Evolutionary conservation across 2,113 vertebrate species (phyloP), one percentile per base, ranked within the genome.

Genomic region (Perca flavescens): DNA sequence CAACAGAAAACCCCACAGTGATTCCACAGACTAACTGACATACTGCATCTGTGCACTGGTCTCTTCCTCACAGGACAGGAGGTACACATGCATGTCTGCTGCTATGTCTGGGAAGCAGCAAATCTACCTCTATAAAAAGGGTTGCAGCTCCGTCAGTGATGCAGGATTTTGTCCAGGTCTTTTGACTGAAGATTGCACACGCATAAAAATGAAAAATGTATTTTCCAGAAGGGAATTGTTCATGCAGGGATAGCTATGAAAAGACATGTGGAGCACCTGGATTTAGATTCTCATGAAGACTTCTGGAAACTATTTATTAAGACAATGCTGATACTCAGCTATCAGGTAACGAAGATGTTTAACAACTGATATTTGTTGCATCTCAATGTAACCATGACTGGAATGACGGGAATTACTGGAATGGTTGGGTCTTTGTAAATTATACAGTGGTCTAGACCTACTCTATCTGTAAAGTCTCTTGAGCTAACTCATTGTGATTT

Each of bases 281-380:
- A 75, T 70, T 79, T 25, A 43, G 14, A 16, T 46, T 79, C 21
- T 79, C 28, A 43, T 16, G 17, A 71, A 22, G 60, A 60, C 57
- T 19, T 79, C 64, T 82, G 80, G 82, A 79, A 88, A 85, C 2
- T 61, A 34, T 82, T 43, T 49, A 66, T 67, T 34, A 14, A 64
- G 31, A 60, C 11, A 56, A 52, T 22, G 63, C 50, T 43, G 53
- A 64, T 34, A 43, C 50, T 66, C 36, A 4, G 40, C 54, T 53
- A 65, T 83, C 22, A 40, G 46, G 65, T 77, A 74, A 54, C 2
- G 0, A 64, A 76, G 46, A 74, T 14, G n/a, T 40, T 79, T 54
- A 67, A 19, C 19, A 65, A 60, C 31, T 50, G 28, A 28, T 31
- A 73, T 81, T 70, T 75, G 61, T 52, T 74, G 64, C 54, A 56